Evolutionary conservation across 2,888 invertebrate genomes (phyloP).

Genomic region (Troilus luridus): DNA sequence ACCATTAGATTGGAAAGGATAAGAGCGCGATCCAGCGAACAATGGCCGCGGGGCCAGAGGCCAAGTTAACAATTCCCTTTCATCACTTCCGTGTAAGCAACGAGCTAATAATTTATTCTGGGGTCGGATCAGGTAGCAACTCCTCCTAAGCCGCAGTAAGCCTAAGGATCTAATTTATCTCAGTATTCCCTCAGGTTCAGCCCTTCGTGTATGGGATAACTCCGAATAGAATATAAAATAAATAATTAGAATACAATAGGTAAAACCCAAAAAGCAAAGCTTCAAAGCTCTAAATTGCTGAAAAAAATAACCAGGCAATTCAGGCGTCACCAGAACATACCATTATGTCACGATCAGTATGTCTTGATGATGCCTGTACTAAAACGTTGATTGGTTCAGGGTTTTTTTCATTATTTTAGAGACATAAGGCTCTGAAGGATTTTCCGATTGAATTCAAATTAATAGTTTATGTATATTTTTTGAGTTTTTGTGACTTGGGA

Average conservation of each 20-base stretch:
- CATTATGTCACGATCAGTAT: too few species aligned
- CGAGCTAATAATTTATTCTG: conserved; percentile 19
- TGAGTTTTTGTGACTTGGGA: too few species aligned
- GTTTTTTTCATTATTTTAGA: too few species aligned
- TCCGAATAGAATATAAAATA: background rate
- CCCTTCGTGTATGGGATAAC: background rate
- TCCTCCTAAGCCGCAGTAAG: background rate
- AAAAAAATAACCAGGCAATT: too few species aligned
- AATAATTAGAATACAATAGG: background rate
- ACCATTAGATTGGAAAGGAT: background rate
- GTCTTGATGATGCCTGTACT: too few species aligned
- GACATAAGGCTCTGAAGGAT: too few species aligned
- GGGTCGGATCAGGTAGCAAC: conserved; percentile 5
- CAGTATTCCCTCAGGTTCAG: background rate
- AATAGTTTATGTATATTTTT: too few species aligned
- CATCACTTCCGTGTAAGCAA: background rate
- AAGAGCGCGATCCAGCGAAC: background rate
- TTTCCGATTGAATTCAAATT: too few species aligned
- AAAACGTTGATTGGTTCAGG: too few species aligned
- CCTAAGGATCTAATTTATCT: conserved; percentile 15
- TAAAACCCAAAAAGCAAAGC: too few species aligned
- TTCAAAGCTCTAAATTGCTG: too few species aligned
- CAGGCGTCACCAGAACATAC: too few species aligned
- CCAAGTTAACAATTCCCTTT: background rate
- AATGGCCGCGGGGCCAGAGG: background rate